Conservation (phyloP, 37 sponge, comb jelly and placozoan species). For the Oscarella lobularis region DNA sequence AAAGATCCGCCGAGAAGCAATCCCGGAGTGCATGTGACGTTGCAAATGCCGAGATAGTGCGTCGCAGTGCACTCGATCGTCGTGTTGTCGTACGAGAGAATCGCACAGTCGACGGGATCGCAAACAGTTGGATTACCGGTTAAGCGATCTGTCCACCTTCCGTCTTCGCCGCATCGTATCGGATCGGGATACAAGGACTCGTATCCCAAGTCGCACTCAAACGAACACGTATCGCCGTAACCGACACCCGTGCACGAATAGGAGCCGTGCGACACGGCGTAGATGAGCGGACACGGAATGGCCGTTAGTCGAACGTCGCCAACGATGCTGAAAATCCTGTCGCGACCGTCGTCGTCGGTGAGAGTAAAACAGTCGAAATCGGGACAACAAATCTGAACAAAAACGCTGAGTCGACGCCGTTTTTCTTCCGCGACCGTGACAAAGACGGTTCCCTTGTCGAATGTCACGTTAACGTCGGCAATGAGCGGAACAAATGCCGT, state of each 20-base stretch:
- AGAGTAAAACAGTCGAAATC: background rate
- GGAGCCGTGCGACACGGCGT: background rate
- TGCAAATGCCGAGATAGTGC: background rate
- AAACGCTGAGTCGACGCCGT: background rate
- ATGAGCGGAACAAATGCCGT: background rate
- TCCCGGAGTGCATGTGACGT: background rate
- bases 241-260: background rate
- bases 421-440: background rate
- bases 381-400: background rate
- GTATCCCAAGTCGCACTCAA: background rate
- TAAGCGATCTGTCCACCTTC: background rate
- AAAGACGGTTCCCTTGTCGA: background rate
- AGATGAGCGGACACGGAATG: background rate
- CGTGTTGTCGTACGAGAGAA: background rate
- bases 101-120: background rate
- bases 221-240: background rate
- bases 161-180: background rate
- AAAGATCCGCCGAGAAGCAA: background rate
- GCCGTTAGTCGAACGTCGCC: background rate
- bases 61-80: background rate
- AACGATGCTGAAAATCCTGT: background rate
- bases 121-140: too few species aligned
- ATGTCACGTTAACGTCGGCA: background rate
- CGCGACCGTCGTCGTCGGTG: background rate
- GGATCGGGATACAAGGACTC: background rate